Evolutionary conservation across 2,888 invertebrate species (phyloP).

Genomic region (Diarsia rubi): DNA sequence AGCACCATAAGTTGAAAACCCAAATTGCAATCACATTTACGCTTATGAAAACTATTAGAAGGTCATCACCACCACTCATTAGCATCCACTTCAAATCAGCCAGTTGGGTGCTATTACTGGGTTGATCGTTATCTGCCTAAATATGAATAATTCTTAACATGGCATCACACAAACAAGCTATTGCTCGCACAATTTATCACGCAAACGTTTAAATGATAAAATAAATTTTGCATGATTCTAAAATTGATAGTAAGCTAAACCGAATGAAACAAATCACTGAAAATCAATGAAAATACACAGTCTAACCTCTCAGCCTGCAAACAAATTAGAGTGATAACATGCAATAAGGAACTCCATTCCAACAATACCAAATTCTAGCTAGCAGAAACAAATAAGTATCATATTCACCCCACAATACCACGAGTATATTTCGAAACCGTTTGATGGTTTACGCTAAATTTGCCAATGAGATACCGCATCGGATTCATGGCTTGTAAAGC

Average conservation of each 20-base stretch:
- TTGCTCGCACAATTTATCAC: no score
- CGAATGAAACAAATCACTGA: no score
- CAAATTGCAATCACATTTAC: neutral
- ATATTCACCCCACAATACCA: slow-evolving; percentile 34
- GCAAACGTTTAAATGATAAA: no score
- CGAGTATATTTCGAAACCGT: slow-evolving; percentile 53
- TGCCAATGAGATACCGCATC: slow-evolving; percentile 86
- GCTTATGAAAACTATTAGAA: neutral
- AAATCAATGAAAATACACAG: no score
- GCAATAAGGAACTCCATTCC: no score
- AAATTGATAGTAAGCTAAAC: no score
- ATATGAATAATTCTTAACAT: neutral
- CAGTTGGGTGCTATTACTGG: neutral
- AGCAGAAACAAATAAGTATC: slow-evolving; percentile 22
- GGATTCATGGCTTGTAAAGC: slow-evolving; percentile 86
- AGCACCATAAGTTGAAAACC: neutral
- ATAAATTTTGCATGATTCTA: no score
- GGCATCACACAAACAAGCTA: neutral
- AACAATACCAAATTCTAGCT: neutral
- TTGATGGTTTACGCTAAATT: slow-evolving; percentile 87
- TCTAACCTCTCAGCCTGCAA: no score
- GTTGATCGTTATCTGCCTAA: neutral
- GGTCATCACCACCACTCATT: neutral
- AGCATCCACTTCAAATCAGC: neutral
- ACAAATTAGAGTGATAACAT: no score